phyloP scores from a whole-genome alignment of 2,888 invertebrate genomes.

The Bembecia ichneumoniformis region DNA sequence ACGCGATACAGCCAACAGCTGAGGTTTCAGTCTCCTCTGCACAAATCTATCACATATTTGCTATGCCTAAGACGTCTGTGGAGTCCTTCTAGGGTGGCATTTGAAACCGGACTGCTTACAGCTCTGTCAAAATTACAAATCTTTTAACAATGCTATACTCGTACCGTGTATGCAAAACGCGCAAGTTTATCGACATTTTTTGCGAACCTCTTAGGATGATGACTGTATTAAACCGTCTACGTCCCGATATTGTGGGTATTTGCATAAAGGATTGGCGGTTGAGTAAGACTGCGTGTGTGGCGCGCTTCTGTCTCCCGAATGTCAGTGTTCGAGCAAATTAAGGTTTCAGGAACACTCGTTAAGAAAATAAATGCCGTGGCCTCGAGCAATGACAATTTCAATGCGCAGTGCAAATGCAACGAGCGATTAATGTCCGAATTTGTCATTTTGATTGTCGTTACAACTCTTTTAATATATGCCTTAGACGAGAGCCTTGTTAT shows the following conservation, averaged over 20 bases:
- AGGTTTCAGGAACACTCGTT: slow-evolving; percentile 52
- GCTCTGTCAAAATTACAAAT: no score
- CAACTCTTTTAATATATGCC: slow-evolving; percentile 1
- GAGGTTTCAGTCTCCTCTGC: no score
- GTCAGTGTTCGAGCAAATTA: slow-evolving; percentile 39
- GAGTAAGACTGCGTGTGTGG: slow-evolving; percentile 42
- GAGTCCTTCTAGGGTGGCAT: no score
- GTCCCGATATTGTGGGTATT: slow-evolving; percentile 42
- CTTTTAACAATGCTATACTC: no score
- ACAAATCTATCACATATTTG: no score
- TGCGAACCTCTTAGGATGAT: slow-evolving; percentile 23
- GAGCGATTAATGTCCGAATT: slow-evolving; percentile 16
- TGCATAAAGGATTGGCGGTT: slow-evolving; percentile 53
- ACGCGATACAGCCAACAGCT: no score
- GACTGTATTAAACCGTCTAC: slow-evolving; percentile 36
- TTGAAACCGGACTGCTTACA: no score
- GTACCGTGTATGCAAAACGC: not conserved
- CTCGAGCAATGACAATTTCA: slow-evolving; percentile 23
- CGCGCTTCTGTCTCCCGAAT: slow-evolving; percentile 27
- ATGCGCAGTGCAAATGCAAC: slow-evolving; percentile 14
- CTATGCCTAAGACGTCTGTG: no score
- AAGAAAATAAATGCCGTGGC: slow-evolving; percentile 22
- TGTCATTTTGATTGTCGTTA: slow-evolving; percentile 26
- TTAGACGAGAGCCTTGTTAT: not conserved
- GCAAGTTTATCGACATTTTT: not conserved